A percentile compares a stretch with the other conserved stretches of the same genome.
These are phyloP conservation scores for Thamnaconus septentrionalis DNA, from an alignment of 2,113 vertebrate genomes.

Conservation along the genomic window DNA sequence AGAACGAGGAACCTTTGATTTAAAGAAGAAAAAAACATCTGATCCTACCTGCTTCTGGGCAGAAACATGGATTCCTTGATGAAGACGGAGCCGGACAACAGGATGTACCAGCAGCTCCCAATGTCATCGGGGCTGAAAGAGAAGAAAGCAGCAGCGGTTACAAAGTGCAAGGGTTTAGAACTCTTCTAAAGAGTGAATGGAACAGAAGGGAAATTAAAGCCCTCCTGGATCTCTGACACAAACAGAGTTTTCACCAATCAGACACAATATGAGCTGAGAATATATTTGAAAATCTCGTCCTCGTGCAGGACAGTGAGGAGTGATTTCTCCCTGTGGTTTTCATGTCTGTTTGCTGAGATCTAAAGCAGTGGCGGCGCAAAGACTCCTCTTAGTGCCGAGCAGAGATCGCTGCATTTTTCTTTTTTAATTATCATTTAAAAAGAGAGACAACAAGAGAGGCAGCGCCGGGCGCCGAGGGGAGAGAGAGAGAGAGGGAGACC, in stretches of 20 bases:
- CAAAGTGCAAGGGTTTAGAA: background rate
- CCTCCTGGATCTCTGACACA: too few relatives aligned
- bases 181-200: too few relatives aligned
- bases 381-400: too few relatives aligned
- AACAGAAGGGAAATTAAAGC: too few relatives aligned
- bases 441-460: background rate
- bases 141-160: conserved; percentile 3
- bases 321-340: too few relatives aligned
- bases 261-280: too few relatives aligned
- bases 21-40: background rate
- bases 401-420: background rate
- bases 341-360: too few relatives aligned
- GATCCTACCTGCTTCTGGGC: conserved; percentile 94
- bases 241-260: too few relatives aligned
- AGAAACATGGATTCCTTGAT: conserved; percentile 99
- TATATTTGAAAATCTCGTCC: too few relatives aligned
- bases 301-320: too few relatives aligned
- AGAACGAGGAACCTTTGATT: background rate
- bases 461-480: background rate
- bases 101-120: conserved; percentile 98
- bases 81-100: conserved; percentile 97
- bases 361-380: too few relatives aligned
- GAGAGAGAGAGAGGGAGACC: conserved; percentile 7
- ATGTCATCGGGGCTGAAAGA: conserved; percentile 88
- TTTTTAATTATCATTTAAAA: background rate